Percentiles rank a stretch among this genome's conserved stretches.
These are phyloP conservation scores for Heliconius nattereri DNA, from an alignment of 1,140 invertebrate species.

Conservation along the genomic window DNA sequence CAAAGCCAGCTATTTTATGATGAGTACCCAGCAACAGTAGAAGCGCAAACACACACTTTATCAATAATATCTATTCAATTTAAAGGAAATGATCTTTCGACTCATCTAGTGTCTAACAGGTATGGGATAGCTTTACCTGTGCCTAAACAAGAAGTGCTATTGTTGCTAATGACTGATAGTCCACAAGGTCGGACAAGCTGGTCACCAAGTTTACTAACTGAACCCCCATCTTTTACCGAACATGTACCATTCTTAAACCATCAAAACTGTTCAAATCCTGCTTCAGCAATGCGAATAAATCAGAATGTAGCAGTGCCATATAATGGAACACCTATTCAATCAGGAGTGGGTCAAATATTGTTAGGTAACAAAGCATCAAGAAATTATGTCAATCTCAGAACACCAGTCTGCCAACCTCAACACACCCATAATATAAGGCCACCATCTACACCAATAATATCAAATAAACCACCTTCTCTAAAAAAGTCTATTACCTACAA, in stretches of 20 bases:
- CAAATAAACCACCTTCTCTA: conserved; percentile 59
- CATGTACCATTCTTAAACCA: conserved; percentile 74
- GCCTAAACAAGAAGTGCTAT: conserved; percentile 62
- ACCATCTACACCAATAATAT: conserved; percentile 34
- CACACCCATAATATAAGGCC: conserved; percentile 43
- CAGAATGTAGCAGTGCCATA: conserved; percentile 61
- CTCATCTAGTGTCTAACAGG: conserved; percentile 66
- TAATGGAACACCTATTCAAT: conserved; percentile 54
- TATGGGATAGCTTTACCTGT: conserved; percentile 59
- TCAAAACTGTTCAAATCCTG: conserved; percentile 73
- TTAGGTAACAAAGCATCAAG: conserved; percentile 62
- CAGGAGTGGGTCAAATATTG: conserved; percentile 58
- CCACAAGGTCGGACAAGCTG: conserved; percentile 52
- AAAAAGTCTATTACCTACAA: conserved; percentile 82
- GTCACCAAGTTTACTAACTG: conserved; percentile 55
- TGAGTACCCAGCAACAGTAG: conserved; percentile 73
- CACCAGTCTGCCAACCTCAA: conserved; percentile 67
- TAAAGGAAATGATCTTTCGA: conserved; percentile 73
- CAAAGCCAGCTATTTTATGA: conserved; percentile 77
- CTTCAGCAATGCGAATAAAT: conserved; percentile 69
- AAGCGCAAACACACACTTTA: conserved; percentile 61
- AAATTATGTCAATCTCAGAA: conserved; percentile 62
- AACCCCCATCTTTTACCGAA: conserved; percentile 57
- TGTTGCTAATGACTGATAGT: conserved; percentile 57
- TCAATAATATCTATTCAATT: conserved; percentile 73